phyloP scores from a whole-genome alignment of 1,140 invertebrate genomes.

The Drosophila varians region DNA sequence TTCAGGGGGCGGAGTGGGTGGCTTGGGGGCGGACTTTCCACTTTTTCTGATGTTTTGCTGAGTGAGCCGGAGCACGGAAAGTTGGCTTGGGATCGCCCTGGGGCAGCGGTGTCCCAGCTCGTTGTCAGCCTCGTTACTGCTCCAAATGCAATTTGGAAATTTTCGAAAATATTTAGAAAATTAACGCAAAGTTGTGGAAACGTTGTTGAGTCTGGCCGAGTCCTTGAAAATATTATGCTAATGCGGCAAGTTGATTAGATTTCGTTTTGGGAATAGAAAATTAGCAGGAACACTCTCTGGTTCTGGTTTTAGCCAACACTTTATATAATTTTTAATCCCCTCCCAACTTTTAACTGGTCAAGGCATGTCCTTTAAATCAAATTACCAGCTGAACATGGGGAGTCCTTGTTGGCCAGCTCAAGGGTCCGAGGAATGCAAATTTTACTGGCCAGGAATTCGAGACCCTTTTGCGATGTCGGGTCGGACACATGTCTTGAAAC shows the following conservation, averaged over 20 bases:
- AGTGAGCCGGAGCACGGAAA: conserved; percentile 53
- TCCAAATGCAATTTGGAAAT: conserved; percentile 71
- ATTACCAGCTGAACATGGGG: conserved; percentile 63
- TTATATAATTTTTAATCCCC: neutral
- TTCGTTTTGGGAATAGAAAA: conserved; percentile 21
- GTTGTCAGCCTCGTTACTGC: conserved; percentile 1
- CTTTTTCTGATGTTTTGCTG: conserved; percentile 17
- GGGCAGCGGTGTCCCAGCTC: conserved; percentile 32
- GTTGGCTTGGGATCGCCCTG: conserved; percentile 47
- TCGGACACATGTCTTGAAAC: conserved; percentile 53
- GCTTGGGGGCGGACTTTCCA: conserved; percentile 10
- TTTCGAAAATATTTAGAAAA: conserved; percentile 80
- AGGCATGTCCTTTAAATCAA: conserved; percentile 61
- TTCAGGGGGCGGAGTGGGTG: neutral
- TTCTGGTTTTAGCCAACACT: neutral
- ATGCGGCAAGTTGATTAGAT: conserved; percentile 40
- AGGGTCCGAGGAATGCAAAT: conserved; percentile 63
- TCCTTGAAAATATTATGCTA: conserved; percentile 70
- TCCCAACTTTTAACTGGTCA: conserved; percentile 6
- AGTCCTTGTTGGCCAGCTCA: conserved; percentile 37
- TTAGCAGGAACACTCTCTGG: conserved; percentile 8
- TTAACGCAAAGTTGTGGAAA: conserved; percentile 81
- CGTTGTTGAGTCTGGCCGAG: conserved; percentile 42
- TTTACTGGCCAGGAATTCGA: conserved; percentile 32
- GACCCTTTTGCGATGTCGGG: conserved; percentile 36